Percentiles rank a stretch among this genome's conserved stretches.
phyloP scores from a whole-genome alignment of 2,888 invertebrate species.

The Lasiommata megera region DNA sequence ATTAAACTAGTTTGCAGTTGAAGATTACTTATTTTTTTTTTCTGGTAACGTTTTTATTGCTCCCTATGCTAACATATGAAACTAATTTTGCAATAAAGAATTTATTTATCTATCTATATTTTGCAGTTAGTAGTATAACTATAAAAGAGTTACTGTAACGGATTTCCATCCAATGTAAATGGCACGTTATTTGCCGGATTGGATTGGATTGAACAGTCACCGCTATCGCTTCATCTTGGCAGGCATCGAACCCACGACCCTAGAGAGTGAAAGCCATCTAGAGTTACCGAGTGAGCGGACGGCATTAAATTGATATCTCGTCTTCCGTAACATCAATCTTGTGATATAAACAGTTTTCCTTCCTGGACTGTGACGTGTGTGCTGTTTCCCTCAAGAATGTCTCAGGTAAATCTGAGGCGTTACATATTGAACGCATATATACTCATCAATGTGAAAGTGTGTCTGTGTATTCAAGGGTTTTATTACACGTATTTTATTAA shows the following conservation, averaged over 20 bases:
- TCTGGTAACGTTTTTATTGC: no score
- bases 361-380: constrained; percentile 13
- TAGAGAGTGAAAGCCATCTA: constrained; percentile 56
- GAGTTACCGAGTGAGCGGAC: constrained; percentile 45
- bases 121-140: no score
- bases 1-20: no score
- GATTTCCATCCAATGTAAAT: constrained; percentile 6
- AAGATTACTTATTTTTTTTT: no score
- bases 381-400: not conserved
- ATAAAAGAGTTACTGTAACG: no score
- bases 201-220: constrained; percentile 38
- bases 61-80: no score
- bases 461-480: no score
- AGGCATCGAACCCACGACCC: constrained; percentile 58
- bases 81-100: no score
- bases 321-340: constrained; percentile 34
- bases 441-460: no score
- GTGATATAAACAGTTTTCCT: constrained; percentile 20
- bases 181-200: constrained; percentile 38
- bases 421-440: not conserved
- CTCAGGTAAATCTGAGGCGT: not conserved
- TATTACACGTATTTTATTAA: no score
- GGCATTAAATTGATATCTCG: constrained; percentile 33
- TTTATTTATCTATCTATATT: no score
- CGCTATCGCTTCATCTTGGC: constrained; percentile 40